Evolutionary conservation across 2,797 vertebrate genomes (phyloP).

Genomic region (Poeciliopsis turneri): DNA sequence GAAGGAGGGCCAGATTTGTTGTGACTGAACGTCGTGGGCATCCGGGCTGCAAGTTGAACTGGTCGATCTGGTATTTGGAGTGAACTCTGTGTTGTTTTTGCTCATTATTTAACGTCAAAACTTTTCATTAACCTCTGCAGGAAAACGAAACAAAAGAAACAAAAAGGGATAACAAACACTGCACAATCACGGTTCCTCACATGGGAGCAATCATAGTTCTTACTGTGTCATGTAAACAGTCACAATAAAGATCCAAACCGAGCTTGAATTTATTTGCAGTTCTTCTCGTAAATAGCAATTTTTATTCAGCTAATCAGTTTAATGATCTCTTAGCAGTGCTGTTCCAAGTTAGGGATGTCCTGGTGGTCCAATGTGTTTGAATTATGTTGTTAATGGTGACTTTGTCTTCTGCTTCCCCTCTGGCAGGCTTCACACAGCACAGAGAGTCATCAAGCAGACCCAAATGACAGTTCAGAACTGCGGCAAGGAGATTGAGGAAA

Average conservation of each 20-base stretch:
- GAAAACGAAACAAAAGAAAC: slow-evolving; percentile 23
- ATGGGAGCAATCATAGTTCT: slow-evolving; percentile 43
- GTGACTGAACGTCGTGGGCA: slow-evolving; percentile 26
- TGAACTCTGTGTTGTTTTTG: slow-evolving; percentile 40
- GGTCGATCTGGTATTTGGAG: slow-evolving; percentile 17
- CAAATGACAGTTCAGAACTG: slow-evolving; percentile 98
- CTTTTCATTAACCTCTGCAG: slow-evolving; percentile 26
- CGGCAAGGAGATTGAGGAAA: slow-evolving; percentile 98
- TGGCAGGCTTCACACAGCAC: slow-evolving; percentile 94
- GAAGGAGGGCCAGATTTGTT: slow-evolving; percentile 33
- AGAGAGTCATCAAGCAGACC: slow-evolving; percentile 99
- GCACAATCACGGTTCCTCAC: slow-evolving; percentile 43
- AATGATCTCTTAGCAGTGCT: slow-evolving; percentile 16
- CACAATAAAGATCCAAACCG: slow-evolving; percentile 43
- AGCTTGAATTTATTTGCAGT: slow-evolving; percentile 31
- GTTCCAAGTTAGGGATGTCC: slow-evolving; percentile 26
- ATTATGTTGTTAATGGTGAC: slow-evolving; percentile 29
- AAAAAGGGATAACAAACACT: slow-evolving; percentile 29
- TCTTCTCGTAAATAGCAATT: slow-evolving; percentile 27
- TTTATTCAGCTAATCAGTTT: slow-evolving; percentile 31
- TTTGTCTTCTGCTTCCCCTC: slow-evolving; percentile 29
- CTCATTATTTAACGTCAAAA: slow-evolving; percentile 40
- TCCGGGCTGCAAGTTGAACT: slow-evolving; percentile 28
- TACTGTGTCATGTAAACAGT: slow-evolving; percentile 27
- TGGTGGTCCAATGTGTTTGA: slow-evolving; percentile 29